Conservation (phyloP, 2,888 invertebrate genomes). For the Drosophila heteroneura region DNA sequence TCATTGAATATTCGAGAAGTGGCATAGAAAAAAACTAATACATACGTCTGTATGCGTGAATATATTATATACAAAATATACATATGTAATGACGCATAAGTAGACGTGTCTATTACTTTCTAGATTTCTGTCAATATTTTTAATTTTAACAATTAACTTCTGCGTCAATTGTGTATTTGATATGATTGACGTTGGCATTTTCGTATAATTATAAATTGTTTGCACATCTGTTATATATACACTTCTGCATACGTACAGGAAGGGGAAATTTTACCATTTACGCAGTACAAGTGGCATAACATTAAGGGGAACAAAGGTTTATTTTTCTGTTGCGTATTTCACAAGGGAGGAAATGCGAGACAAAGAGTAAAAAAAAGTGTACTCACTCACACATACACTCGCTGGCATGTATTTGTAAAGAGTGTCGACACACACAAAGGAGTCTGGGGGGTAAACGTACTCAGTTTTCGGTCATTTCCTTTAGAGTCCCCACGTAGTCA, state of each 20-base stretch:
- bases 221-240: neutral
- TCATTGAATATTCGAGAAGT: constrained; percentile 53
- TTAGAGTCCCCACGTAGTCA: neutral
- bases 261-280: constrained; percentile 19
- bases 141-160: neutral
- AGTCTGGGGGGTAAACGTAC: constrained; percentile 2
- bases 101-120: neutral
- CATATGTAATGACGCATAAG: neutral
- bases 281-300: constrained; percentile 27
- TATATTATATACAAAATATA: neutral
- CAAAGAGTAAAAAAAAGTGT: neutral
- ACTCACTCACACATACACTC: neutral
- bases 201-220: neutral
- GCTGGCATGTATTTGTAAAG: neutral
- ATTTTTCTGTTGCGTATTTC: constrained; percentile 20
- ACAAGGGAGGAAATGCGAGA: constrained; percentile 10
- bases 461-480: neutral
- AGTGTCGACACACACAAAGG: constrained; percentile 19
- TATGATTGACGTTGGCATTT: neutral
- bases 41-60: neutral
- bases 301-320: constrained; percentile 28
- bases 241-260: neutral
- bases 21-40: neutral
- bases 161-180: neutral
- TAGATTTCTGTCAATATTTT: neutral